These are phyloP conservation scores for Diprion similis DNA, from an alignment of 1,140 invertebrate species.

Conservation along the genomic window DNA sequence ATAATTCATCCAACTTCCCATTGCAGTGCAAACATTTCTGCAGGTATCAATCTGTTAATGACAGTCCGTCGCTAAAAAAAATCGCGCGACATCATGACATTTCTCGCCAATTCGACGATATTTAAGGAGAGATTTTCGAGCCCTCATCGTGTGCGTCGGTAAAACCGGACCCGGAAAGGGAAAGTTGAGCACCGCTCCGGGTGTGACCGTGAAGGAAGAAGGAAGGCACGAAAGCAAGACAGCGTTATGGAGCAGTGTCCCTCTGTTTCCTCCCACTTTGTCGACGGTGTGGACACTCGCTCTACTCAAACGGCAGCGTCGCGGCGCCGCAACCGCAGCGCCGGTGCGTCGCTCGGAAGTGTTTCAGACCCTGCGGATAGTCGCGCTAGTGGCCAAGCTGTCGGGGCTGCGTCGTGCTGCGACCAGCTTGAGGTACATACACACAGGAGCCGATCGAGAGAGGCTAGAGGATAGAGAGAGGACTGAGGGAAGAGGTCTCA, in stretches of 20 bases:
- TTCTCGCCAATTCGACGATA: too few relatives aligned
- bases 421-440: background rate
- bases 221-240: constrained; percentile 55
- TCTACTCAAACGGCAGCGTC: background rate
- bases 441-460: constrained; percentile 8
- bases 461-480: constrained; percentile 13
- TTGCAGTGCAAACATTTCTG: too few relatives aligned
- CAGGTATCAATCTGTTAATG: too few relatives aligned
- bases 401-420: background rate
- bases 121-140: too few relatives aligned
- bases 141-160: too few relatives aligned
- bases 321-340: background rate
- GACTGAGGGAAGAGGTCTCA: constrained; percentile 19
- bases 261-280: constrained; percentile 22
- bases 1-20: too few relatives aligned
- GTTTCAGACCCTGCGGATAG: background rate
- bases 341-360: background rate
- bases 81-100: too few relatives aligned
- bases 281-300: background rate
- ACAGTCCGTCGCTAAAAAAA: too few relatives aligned
- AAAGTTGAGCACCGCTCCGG: constrained; percentile 49
- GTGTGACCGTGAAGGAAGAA: constrained; percentile 60
- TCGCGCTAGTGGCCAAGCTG: background rate
- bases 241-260: constrained; percentile 55
- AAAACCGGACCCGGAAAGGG: too few relatives aligned